Conservation (phyloP, 1,140 invertebrate genomes). For the Drosophila jambulina region DNA sequence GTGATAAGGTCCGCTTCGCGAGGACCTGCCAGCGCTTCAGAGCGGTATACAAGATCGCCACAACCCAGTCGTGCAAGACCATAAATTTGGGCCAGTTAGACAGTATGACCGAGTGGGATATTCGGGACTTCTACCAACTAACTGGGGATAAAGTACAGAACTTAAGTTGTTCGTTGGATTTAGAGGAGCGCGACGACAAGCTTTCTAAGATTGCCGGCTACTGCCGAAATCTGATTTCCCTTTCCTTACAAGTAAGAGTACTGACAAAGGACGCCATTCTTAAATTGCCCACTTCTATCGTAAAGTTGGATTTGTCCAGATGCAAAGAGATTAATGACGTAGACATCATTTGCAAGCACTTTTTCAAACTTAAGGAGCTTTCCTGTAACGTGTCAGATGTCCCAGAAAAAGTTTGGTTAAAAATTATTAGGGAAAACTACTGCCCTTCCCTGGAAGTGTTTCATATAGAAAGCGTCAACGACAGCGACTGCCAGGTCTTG, state of each 20-base stretch:
- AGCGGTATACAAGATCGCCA: too few species aligned
- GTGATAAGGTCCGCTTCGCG: too few species aligned
- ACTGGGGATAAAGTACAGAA: too few species aligned
- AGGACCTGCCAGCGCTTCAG: too few species aligned
- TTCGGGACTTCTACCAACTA: too few species aligned
- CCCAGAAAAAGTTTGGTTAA: background rate
- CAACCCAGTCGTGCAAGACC: too few species aligned
- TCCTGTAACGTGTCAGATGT: background rate
- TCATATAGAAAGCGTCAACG: background rate
- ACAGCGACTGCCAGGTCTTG: conserved; percentile 14
- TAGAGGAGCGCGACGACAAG: background rate
- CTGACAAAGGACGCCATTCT: conserved; percentile 7
- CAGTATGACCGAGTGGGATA: too few species aligned
- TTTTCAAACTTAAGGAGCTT: conserved; percentile 40
- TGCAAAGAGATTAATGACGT: background rate
- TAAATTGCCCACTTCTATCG: conserved; percentile 26
- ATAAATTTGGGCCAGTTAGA: too few species aligned
- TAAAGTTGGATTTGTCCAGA: conserved; percentile 3
- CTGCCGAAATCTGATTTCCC: conserved; percentile 20
- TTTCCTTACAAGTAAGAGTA: background rate
- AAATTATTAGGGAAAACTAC: background rate
- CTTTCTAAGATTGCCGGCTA: conserved; percentile 24
- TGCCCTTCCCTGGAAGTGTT: conserved; percentile 39
- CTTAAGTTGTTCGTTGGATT: too few species aligned
- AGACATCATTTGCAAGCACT: background rate